Percentiles rank a stretch among this genome's conserved stretches.
Evolutionary conservation across 2,113 vertebrate species (phyloP).

Genomic region (Corynorhinus townsendii): DNA sequence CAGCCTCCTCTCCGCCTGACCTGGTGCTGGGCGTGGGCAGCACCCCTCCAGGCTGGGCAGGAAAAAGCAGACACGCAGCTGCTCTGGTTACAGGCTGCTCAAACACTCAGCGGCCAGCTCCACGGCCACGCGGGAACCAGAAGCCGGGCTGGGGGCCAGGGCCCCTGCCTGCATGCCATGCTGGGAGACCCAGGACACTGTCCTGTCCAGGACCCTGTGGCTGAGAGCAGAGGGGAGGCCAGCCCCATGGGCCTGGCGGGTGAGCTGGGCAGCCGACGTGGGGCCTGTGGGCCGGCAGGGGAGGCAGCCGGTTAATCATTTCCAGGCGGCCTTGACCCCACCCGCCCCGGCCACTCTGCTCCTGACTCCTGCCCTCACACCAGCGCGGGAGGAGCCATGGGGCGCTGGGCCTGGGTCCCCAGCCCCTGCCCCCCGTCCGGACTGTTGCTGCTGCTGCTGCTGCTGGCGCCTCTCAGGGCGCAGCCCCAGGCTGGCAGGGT

Average conservation of each 20-base stretch:
- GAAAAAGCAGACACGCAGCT: fast-evolving
- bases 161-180: fast-evolving
- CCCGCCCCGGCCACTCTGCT: background rate
- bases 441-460: slow-evolving; percentile 26
- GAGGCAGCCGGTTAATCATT: slow-evolving; percentile 65
- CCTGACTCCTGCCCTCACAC: background rate
- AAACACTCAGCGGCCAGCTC: fast-evolving
- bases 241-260: background rate
- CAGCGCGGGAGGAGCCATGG: slow-evolving; percentile 45
- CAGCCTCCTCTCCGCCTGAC: background rate
- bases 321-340: slow-evolving; percentile 28
- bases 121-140: fast-evolving
- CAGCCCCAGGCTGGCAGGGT: slow-evolving; percentile 32
- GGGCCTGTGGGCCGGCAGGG: background rate
- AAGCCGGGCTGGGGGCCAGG: background rate
- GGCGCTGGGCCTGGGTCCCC: slow-evolving; percentile 1
- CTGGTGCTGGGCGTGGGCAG: background rate
- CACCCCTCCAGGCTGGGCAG: background rate
- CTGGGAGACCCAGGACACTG: fast-evolving
- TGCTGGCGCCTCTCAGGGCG: background rate
- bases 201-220: background rate
- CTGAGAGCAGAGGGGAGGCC: background rate
- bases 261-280: fast-evolving
- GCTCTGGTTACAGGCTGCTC: background rate
- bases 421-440: fast-evolving